Evolutionary conservation across 2,888 invertebrate genomes (phyloP).

Genomic region (Drosophila paramelanica): DNA sequence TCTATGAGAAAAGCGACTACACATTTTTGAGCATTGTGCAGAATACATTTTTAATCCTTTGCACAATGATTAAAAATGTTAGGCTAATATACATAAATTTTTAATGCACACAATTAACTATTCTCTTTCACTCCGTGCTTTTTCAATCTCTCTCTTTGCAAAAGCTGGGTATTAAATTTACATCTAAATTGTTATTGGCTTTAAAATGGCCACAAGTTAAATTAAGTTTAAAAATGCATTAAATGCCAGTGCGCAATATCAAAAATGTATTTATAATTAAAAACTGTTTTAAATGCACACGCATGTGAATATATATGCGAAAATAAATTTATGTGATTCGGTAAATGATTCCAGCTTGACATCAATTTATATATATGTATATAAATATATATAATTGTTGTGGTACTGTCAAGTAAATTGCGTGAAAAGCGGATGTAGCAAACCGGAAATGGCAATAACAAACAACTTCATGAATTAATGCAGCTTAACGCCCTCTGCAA

Average conservation of each 20-base stretch:
- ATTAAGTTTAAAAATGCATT: conserved; percentile 42
- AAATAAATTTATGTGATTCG: conserved; percentile 31
- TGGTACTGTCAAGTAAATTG: conserved; percentile 44
- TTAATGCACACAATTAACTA: not conserved
- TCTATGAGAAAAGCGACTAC: not conserved
- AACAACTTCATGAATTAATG: conserved; percentile 72
- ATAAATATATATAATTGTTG: not conserved
- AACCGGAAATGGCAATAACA: conserved; percentile 75
- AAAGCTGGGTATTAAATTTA: conserved; percentile 41
- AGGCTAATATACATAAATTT: not conserved
- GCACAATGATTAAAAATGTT: not conserved
- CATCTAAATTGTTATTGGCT: conserved; percentile 48
- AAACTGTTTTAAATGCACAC: conserved; percentile 21
- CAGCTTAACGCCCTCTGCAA: conserved; percentile 42
- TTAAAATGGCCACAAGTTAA: conserved; percentile 16
- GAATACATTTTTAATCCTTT: not conserved
- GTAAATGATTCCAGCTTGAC: conserved; percentile 33
- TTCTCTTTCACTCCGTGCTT: not conserved
- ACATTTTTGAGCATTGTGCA: not conserved
- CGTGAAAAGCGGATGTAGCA: conserved; percentile 66
- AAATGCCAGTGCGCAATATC: conserved; percentile 28
- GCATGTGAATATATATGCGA: not conserved
- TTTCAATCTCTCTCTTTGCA: not conserved
- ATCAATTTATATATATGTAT: conserved; percentile 7
- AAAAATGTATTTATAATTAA: conserved; percentile 31